Percentiles rank a stretch among this genome's conserved stretches.
phyloP scores from a whole-genome alignment of 2,888 invertebrate genomes.

The Melieria picta region DNA sequence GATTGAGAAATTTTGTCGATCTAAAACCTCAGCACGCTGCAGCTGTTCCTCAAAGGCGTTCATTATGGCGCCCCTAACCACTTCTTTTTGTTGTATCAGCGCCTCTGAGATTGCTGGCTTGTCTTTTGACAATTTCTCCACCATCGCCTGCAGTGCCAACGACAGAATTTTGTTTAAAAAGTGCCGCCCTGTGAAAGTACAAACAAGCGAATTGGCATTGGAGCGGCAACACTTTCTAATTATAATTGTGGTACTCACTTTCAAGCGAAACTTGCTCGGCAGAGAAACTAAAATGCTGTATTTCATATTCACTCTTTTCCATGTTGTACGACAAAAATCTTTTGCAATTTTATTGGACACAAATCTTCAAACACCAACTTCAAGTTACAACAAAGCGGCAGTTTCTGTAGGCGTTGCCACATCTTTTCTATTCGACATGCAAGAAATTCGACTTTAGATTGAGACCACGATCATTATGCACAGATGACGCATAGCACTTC shows the following conservation, averaged over 20 bases:
- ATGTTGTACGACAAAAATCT: slow-evolving; percentile 37
- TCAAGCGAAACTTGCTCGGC: slow-evolving; percentile 50
- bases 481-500: neutral
- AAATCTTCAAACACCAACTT: neutral
- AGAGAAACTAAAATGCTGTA: slow-evolving; percentile 53
- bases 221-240: neutral
- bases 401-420: neutral
- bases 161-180: slow-evolving; percentile 45
- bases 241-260: slow-evolving; percentile 43
- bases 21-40: slow-evolving; percentile 45
- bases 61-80: slow-evolving; percentile 48
- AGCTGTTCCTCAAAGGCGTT: slow-evolving; percentile 46
- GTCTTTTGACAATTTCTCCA: slow-evolving; percentile 33
- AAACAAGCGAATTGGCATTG: neutral
- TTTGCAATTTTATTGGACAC: neutral
- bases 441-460: no score
- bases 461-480: no score
- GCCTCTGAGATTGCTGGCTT: slow-evolving; percentile 43
- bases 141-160: slow-evolving; percentile 44
- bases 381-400: neutral
- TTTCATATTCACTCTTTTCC: slow-evolving; percentile 50
- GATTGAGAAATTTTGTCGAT: slow-evolving; percentile 53
- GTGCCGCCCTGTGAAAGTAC: slow-evolving; percentile 44
- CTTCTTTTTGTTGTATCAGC: slow-evolving; percentile 43
- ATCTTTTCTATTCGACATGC: no score